A percentile compares a stretch with the other conserved stretches of the same genome.
These are phyloP conservation scores for Dermatophagoides farinae DNA, from an alignment of 1,140 invertebrate genomes.

Conservation along the genomic window DNA sequence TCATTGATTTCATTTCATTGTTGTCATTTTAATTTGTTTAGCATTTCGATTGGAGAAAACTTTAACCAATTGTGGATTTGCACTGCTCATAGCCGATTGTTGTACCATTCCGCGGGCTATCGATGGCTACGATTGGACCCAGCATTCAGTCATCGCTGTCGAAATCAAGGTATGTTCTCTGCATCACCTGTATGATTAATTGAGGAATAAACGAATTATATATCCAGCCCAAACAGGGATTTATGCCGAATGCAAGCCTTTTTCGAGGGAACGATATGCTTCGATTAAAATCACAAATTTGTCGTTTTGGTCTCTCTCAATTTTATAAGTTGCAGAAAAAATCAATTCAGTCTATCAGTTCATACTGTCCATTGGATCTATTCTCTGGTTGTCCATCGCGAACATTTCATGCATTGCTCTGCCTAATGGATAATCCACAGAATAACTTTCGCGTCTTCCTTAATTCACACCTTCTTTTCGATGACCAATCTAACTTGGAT, in stretches of 20 bases:
- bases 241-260: conserved; percentile 14
- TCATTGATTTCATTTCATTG: background rate
- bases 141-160: background rate
- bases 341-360: conserved; percentile 15
- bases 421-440: conserved; percentile 18
- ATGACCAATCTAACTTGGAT: conserved; percentile 6
- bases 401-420: conserved; percentile 14
- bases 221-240: conserved; percentile 21
- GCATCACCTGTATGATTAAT: background rate
- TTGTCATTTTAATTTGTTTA: conserved; percentile 5
- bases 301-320: conserved; percentile 18
- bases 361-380: conserved; percentile 21
- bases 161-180: conserved; percentile 8
- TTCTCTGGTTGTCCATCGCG: conserved; percentile 18
- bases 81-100: conserved; percentile 13
- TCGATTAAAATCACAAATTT: conserved; percentile 14
- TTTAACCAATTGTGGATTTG: conserved; percentile 10
- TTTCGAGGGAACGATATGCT: background rate
- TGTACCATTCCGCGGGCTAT: conserved; percentile 9
- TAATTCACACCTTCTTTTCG: conserved; percentile 17
- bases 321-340: conserved; percentile 15
- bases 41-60: conserved; percentile 14
- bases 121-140: too few relatives aligned
- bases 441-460: conserved; percentile 21
- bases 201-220: background rate